Evolutionary conservation across 2,797 vertebrate species (phyloP), one percentile per base, ranked within the genome.

Genomic region (Centropyge bicolor): DNA sequence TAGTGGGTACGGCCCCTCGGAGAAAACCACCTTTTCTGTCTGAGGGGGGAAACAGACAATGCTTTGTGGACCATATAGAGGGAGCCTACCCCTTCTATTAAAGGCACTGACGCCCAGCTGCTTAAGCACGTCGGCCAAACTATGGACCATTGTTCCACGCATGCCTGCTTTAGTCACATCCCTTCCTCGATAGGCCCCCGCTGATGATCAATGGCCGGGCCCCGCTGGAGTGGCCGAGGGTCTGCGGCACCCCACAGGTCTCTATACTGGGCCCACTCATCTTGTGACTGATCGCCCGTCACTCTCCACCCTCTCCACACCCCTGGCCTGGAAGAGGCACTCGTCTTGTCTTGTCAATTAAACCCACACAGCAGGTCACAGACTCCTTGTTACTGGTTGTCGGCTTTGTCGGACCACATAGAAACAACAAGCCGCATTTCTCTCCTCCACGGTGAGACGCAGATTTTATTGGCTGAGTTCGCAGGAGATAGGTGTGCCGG

Each of bases 91-190:
- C 93, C 76, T 91, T 90, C 94, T 88, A 94, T 95, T 95, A 94
- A 95, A 92, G 87, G 86, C 87, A 91, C 87, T 95, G 94, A 95
- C 90, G 84, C 92, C 95, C 95, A 95, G 95, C 95, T 95, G 95
- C 94, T 95, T 95, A 92, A 94, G 93, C 94, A 88, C 89, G 94
- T 95, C 93, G 78, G 85, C 93, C 91, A 94, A 93, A 95, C 95
- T 93, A 93, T 94, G 87, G 89, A 73, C 88, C 92, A 95, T 96
- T 96, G 95, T 96, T 93, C 87, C 80, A 84, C 74, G 80, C 92
- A 90, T 92, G 93, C 93, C 92, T 92, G 91, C 92, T 95, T 94
- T 93, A 93, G 94, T 93, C 94, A 93, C 93, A 93, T 94, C 94
- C 91, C 90, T 90, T 91, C 90, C 92, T 88, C 54, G 81, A 94